These are phyloP conservation scores for Melanostoma mellinum DNA, from an alignment of 2,888 invertebrate species.

Conservation along the genomic window DNA sequence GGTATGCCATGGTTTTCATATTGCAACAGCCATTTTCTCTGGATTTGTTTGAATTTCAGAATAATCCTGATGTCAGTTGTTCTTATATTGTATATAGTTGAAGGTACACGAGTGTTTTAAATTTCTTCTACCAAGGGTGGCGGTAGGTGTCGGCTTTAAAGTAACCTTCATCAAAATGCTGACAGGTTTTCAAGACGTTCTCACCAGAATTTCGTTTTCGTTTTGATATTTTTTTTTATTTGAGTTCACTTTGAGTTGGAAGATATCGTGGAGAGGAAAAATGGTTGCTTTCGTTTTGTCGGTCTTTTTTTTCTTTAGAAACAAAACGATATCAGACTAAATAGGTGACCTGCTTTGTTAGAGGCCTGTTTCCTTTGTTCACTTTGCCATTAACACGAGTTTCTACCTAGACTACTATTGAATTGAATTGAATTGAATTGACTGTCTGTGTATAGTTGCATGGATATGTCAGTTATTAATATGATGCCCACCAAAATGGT, in stretches of 20 bases:
- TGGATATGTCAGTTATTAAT: too few relatives aligned
- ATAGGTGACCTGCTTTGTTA: slow-evolving; percentile 60
- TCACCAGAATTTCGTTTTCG: slow-evolving; percentile 74
- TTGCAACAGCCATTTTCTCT: slow-evolving; percentile 65
- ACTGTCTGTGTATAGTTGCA: too few relatives aligned
- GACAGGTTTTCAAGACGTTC: slow-evolving; percentile 81
- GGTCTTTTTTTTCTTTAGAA: slow-evolving; percentile 51
- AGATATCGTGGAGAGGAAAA: slow-evolving; percentile 26
- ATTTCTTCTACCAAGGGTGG: slow-evolving; percentile 37
- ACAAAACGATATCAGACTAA: slow-evolving; percentile 46
- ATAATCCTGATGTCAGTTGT: slow-evolving; percentile 11
- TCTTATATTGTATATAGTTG: slow-evolving; percentile 12
- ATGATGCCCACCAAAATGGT: too few relatives aligned
- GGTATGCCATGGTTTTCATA: slow-evolving; percentile 21
- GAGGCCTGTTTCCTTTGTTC: slow-evolving; percentile 41
- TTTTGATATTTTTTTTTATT: slow-evolving; percentile 23
- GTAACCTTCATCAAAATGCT: slow-evolving; percentile 80
- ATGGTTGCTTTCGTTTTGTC: slow-evolving; percentile 57
- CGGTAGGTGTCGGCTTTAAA: slow-evolving; percentile 70
- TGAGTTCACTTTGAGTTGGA: neutral
- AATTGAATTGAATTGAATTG: slow-evolving; percentile 43
- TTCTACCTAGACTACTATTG: neutral
- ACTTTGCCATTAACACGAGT: neutral
- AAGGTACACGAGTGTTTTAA: slow-evolving; percentile 1
- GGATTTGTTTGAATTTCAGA: slow-evolving; percentile 61